Evolutionary conservation across 2,113 vertebrate species (phyloP).

Genomic region (Cyphomyrus plagiostoma): DNA sequence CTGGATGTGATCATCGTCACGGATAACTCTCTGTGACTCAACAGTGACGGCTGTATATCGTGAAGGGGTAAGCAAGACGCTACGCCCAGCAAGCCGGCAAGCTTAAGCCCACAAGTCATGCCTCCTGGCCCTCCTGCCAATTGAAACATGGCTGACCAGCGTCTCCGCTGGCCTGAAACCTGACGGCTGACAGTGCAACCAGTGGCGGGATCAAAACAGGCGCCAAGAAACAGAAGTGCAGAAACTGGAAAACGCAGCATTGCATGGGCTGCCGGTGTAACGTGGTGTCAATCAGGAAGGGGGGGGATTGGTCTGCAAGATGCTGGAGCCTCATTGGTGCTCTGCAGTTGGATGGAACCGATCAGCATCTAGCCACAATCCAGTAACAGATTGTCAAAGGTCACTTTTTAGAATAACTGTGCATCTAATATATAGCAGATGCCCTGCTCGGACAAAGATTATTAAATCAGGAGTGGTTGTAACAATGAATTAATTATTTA

Average conservation of each 20-base stretch:
- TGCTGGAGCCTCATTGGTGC: not conserved
- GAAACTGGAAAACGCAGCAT: not conserved
- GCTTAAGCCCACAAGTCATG: not conserved
- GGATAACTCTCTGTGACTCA: not conserved
- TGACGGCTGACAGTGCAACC: not conserved
- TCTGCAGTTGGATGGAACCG: not conserved
- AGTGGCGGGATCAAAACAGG: not conserved
- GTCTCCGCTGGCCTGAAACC: not conserved
- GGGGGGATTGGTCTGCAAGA: not conserved
- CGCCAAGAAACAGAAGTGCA: not conserved
- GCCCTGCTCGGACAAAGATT: not conserved
- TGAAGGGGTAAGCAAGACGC: not conserved
- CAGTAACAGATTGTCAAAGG: not conserved
- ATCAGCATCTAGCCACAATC: not conserved
- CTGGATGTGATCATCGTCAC: not conserved
- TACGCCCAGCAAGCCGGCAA: not conserved
- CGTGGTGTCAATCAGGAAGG: not conserved
- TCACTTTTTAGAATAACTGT: not conserved
- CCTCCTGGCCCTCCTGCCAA: not conserved
- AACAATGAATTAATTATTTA: not conserved
- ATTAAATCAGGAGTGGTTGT: not conserved
- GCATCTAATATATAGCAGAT: not conserved
- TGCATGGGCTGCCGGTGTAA: not conserved
- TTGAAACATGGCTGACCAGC: not conserved
- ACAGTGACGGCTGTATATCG: not conserved